Base-by-base conservation (phyloP, 2,888 invertebrate genomes). In the Ennomos fuscantarius region DNA sequence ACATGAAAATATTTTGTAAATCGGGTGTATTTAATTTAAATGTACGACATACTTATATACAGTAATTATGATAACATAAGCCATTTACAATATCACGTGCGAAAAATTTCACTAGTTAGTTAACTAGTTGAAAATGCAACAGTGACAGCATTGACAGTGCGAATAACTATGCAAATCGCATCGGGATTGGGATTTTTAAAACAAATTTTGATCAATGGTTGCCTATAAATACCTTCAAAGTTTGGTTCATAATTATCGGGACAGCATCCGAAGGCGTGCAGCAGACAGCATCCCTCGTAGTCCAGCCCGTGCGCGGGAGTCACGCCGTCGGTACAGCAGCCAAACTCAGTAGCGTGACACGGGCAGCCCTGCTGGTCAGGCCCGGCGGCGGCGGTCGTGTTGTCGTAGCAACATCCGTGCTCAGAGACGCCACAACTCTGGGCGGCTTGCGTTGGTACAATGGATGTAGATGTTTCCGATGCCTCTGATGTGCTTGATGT, bases 271-370 rank as follows among this genome's bases (percentile, higher is more conserved):
- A 93, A 96, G 3, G 93, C 87, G 2, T 94, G 91, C 31, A 93
- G 93, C 45, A 97, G 84, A 72, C 97, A 97, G 78, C 97, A 97
- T 0, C 98, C 99, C 82, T 97, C 96, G 41, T 93, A 88, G 68
- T 94, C 94, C 0, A 95, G 94, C 1, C 99, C 99, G 74, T 97
- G 97, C 1, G 99, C 97, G 0, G 97, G 95, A 0, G 97, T 97
- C 69, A 94, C 86, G 2, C 94, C 94, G 79, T 99, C 98, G 1
- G 94, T 94, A 75, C 99, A 99, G 79, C 97, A 97, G 51, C 96
- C 96, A 72, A 92, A 95, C 70, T 93, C 91, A 35, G 94, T 93
- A 49, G 87, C 82, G 8, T 90, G 89, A 68, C 95, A 95, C 8
- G 94, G 92, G 62, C 95, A 95, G 34, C 96, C 96, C 60, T 94